Conservation (phyloP, 35 echinoderm and acorn worm genomes). For the Ptychodera flava region DNA sequence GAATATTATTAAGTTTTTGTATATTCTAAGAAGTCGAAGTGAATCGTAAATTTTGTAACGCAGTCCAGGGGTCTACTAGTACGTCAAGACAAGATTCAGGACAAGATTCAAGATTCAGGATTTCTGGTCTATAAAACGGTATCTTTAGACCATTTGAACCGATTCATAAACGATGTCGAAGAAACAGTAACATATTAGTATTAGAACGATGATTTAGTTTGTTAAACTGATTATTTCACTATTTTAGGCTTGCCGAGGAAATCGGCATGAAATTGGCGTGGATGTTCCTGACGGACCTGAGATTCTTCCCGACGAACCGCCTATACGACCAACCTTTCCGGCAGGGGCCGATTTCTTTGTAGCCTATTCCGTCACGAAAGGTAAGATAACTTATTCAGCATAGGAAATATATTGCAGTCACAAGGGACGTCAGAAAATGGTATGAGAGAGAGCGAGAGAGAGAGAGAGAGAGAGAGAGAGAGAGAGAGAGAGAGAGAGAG, state of each 20-base stretch:
- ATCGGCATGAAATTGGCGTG: slow-evolving; percentile 78
- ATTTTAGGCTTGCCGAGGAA: slow-evolving; percentile 71
- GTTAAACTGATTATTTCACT: not conserved
- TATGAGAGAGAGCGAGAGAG: not conserved
- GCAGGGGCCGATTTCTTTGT: slow-evolving; percentile 79
- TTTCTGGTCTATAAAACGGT: not conserved
- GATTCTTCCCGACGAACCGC: slow-evolving; percentile 28
- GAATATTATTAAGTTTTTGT: not conserved
- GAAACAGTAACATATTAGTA: not conserved
- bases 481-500: too few relatives aligned
- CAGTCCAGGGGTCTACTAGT: too few relatives aligned
- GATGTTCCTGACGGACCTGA: slow-evolving; percentile 6
- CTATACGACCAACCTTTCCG: slow-evolving; percentile 56
- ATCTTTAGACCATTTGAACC: not conserved
- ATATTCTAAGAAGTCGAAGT: too few relatives aligned
- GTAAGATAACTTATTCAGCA: slow-evolving; percentile 18
- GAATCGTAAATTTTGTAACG: too few relatives aligned
- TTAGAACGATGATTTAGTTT: not conserved
- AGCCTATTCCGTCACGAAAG: slow-evolving; percentile 73
- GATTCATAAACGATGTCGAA: not conserved
- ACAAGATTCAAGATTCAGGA: not conserved
- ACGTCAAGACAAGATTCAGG: too few relatives aligned
- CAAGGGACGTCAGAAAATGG: not conserved
- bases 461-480: too few relatives aligned
- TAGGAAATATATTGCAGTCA: not conserved